phyloP scores from a whole-genome alignment of 2,797 vertebrate genomes.

The Otolemur crassicaudatus region DNA sequence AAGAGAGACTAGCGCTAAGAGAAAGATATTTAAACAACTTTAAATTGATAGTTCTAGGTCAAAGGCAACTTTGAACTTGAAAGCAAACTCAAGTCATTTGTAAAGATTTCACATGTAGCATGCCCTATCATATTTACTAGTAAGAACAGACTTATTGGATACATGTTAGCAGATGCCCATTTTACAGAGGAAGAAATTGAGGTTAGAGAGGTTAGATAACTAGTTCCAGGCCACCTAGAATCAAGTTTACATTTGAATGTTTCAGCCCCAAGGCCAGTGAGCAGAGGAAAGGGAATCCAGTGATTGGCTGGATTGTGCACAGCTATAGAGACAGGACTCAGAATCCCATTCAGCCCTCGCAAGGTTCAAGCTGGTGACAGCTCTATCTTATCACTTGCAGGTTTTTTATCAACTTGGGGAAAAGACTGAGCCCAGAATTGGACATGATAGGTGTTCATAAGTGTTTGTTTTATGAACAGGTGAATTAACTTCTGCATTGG shows the following conservation, averaged over 20 bases:
- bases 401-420: background rate
- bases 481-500: background rate
- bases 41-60: too few relatives aligned
- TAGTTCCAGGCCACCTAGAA: background rate
- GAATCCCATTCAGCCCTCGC: too few relatives aligned
- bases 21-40: constrained; percentile 39
- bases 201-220: background rate
- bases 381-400: background rate
- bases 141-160: background rate
- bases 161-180: background rate
- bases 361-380: background rate
- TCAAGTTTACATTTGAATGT: too few relatives aligned
- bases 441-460: background rate
- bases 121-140: too few relatives aligned
- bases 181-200: background rate
- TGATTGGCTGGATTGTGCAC: background rate
- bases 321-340: too few relatives aligned
- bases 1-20: constrained; percentile 75
- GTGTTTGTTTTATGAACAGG: background rate
- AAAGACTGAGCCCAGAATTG: background rate
- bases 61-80: background rate
- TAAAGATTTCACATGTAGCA: background rate
- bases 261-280: background rate
- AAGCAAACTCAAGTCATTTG: background rate
- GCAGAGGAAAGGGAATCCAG: background rate